Conservation (phyloP, 2,888 invertebrate genomes). For the Lypha dubia region DNA sequence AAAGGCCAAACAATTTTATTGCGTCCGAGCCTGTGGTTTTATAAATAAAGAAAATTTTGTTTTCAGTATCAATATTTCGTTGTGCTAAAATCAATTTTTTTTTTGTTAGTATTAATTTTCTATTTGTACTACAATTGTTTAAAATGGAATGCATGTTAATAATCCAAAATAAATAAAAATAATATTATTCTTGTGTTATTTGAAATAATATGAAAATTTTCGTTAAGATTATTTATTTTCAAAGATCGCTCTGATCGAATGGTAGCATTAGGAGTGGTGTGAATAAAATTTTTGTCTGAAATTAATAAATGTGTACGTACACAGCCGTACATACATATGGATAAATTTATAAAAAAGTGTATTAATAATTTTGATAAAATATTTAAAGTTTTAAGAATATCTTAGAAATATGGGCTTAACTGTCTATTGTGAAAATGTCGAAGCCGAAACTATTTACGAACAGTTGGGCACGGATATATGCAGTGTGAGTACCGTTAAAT, state of each 20-base stretch:
- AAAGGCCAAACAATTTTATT: neutral
- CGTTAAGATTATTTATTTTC: conserved; percentile 43
- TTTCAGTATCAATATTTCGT: neutral
- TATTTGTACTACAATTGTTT: conserved; percentile 33
- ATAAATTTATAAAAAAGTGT: neutral
- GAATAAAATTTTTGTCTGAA: conserved; percentile 1
- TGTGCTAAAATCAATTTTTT: neutral
- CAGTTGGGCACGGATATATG: conserved; percentile 78
- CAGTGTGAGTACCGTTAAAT: conserved; percentile 76
- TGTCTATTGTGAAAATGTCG: conserved; percentile 75
- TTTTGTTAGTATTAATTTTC: conserved; percentile 1
- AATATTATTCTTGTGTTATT: neutral
- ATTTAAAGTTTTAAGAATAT: neutral
- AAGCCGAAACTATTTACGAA: conserved; percentile 64
- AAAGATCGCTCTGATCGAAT: conserved; percentile 33
- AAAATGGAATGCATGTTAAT: neutral
- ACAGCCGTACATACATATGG: neutral
- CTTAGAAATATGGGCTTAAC: conserved; percentile 72
- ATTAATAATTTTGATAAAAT: conserved; percentile 16
- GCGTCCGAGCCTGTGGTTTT: neutral
- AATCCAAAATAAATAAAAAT: too few relatives aligned
- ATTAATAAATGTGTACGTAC: too few relatives aligned
- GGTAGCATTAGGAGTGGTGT: neutral
- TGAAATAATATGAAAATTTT: conserved; percentile 11
- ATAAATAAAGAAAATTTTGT: conserved; percentile 13